Evolutionary conservation across 2,888 invertebrate genomes (phyloP).

Genomic region (Nomada hirtipes): DNA sequence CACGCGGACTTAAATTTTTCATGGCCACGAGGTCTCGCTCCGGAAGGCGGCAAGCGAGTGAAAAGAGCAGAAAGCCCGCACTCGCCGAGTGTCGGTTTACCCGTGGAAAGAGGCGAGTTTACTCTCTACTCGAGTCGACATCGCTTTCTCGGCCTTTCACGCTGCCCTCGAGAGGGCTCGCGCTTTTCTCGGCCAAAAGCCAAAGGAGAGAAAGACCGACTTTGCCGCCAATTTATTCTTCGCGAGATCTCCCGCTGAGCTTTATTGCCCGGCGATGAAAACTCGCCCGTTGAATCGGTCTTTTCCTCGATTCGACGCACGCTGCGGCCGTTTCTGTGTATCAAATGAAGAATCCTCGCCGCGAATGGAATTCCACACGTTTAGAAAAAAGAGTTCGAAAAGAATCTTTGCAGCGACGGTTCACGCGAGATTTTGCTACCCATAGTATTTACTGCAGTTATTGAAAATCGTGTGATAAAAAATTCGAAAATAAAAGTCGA

Average conservation of each 20-base stretch:
- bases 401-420: background rate
- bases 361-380: background rate
- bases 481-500: background rate
- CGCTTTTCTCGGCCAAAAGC: constrained; percentile 33
- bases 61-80: constrained; percentile 61
- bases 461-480: too few species aligned
- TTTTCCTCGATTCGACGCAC: constrained; percentile 27
- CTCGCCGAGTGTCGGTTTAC: constrained; percentile 57
- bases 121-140: constrained; percentile 55
- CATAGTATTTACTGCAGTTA: too few species aligned
- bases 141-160: constrained; percentile 50
- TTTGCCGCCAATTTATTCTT: constrained; percentile 60
- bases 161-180: constrained; percentile 50
- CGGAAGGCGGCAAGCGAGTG: constrained; percentile 29
- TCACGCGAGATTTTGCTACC: too few species aligned
- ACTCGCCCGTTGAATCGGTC: constrained; percentile 21
- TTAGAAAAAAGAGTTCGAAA: constrained; percentile 1
- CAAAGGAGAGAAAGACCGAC: constrained; percentile 28
- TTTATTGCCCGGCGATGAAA: constrained; percentile 51
- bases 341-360: background rate
- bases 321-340: background rate
- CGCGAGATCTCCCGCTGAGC: constrained; percentile 31
- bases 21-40: constrained; percentile 44
- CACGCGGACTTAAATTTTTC: constrained; percentile 50
- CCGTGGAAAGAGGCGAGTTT: constrained; percentile 49